Evolutionary conservation across 2,797 vertebrate species (phyloP).

Genomic region (Sternarchorhynchus goeldii): DNA sequence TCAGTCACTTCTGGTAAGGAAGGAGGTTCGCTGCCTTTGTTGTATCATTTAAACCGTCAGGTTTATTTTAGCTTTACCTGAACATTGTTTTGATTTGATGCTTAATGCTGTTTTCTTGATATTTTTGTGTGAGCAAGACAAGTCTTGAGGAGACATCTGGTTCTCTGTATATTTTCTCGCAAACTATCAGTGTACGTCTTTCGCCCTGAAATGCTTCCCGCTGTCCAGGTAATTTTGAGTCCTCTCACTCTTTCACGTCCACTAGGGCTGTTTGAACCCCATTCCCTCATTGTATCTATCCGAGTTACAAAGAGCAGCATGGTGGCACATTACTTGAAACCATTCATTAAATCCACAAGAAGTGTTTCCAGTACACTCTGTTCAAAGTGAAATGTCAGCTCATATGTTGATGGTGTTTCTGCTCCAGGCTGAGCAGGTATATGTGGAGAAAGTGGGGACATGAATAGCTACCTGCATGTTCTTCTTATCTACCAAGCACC

Average conservation of each 20-base stretch:
- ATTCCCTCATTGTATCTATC: neutral
- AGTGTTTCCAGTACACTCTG: neutral
- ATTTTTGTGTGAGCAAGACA: conserved; percentile 69
- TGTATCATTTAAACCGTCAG: neutral
- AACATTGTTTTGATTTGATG: neutral
- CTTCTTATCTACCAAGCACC: neutral
- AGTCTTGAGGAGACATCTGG: conserved; percentile 34
- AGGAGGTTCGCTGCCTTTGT: neutral
- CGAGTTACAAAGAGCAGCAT: neutral
- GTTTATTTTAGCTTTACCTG: neutral
- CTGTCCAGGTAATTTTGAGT: conserved; percentile 43
- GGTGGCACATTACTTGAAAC: neutral
- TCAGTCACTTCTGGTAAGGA: conserved; percentile 19
- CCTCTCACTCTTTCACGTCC: neutral
- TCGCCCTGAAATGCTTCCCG: conserved; percentile 74
- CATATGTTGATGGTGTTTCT: neutral
- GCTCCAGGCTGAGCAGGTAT: conserved; percentile 1
- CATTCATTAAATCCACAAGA: neutral
- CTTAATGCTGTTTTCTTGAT: neutral
- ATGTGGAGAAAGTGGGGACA: neutral
- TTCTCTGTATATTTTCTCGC: conserved; percentile 69
- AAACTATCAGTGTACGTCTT: conserved; percentile 72
- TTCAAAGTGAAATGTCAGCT: neutral
- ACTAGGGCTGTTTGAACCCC: neutral
- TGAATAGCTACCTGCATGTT: conserved; percentile 11